phyloP scores from a whole-genome alignment of 2,888 invertebrate genomes.

The Priocnemis perturbator region DNA sequence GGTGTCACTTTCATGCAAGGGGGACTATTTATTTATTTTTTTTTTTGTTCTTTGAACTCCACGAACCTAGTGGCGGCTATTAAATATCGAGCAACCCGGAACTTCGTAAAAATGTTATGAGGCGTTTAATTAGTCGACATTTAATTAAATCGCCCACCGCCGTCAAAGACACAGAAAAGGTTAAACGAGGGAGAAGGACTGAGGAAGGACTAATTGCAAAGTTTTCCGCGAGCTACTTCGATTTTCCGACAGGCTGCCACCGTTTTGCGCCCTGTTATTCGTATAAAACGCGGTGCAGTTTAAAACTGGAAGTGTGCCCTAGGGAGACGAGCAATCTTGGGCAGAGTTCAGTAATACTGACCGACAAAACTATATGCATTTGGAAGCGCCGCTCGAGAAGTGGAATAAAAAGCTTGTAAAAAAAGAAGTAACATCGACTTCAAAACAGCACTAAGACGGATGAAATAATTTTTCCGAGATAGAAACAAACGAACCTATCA shows the following conservation, averaged over 20 bases:
- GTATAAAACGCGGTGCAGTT: conserved; percentile 63
- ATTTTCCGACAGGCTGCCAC: conserved; percentile 57
- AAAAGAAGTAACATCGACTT: no score
- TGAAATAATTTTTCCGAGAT: no score
- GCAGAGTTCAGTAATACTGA: conserved; percentile 36
- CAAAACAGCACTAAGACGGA: no score
- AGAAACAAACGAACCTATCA: no score
- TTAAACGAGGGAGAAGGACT: conserved; percentile 13
- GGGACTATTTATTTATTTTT: no score
- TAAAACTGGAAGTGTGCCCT: conserved; percentile 58
- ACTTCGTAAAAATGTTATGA: conserved; percentile 73
- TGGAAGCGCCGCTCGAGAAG: no score
- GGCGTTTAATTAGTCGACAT: conserved; percentile 68
- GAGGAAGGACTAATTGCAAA: conserved; percentile 66
- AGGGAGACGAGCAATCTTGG: conserved; percentile 55
- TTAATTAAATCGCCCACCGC: conserved; percentile 63
- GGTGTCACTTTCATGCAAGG: no score
- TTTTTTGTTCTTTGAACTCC: no score
- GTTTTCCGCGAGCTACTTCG: conserved; percentile 60
- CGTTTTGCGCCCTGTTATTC: conserved; percentile 59
- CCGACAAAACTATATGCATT: no score
- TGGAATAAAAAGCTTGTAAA: no score
- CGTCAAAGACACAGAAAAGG: conserved; percentile 45
- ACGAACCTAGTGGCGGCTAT: no score
- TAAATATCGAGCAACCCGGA: conserved; percentile 28